Evolutionary conservation across 2,797 vertebrate species (phyloP).

Genomic region (Setipinna tenuifilis): DNA sequence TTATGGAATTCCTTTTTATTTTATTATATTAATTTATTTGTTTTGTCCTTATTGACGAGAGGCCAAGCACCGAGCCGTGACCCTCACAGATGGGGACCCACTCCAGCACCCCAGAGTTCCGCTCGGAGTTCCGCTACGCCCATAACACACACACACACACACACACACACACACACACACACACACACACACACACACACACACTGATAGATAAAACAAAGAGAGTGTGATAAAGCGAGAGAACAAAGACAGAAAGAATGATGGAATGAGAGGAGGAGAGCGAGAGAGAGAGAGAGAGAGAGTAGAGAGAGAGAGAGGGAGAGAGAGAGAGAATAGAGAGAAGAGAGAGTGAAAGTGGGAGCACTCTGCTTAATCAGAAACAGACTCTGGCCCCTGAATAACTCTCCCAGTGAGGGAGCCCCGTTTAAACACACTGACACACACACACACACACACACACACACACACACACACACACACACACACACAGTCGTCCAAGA

Average conservation of each 20-base stretch:
- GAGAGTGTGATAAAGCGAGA: neutral
- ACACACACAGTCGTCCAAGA: conserved; percentile 47
- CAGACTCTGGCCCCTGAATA: conserved; percentile 37
- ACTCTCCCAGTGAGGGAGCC: conserved; percentile 31
- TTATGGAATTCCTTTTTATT: no score
- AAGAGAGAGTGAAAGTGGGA: neutral
- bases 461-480: no score
- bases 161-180: no score
- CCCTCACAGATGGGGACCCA: no score
- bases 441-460: conserved; percentile 38
- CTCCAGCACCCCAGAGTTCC: no score
- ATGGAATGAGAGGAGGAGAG: neutral
- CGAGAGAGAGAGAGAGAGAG: neutral
- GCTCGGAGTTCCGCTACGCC: no score
- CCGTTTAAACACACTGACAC: conserved; percentile 50
- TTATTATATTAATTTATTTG: no score
- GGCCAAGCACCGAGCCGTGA: no score
- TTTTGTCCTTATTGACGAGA: no score
- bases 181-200: no score
- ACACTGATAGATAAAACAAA: no score
- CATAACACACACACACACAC: no score
- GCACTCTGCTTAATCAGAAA: neutral
- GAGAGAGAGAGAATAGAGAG: neutral
- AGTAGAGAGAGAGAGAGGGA: neutral
- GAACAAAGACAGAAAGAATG: neutral